Base-by-base conservation (phyloP, 2,888 invertebrate species). In the Zygothrica quintamaculata region DNA sequence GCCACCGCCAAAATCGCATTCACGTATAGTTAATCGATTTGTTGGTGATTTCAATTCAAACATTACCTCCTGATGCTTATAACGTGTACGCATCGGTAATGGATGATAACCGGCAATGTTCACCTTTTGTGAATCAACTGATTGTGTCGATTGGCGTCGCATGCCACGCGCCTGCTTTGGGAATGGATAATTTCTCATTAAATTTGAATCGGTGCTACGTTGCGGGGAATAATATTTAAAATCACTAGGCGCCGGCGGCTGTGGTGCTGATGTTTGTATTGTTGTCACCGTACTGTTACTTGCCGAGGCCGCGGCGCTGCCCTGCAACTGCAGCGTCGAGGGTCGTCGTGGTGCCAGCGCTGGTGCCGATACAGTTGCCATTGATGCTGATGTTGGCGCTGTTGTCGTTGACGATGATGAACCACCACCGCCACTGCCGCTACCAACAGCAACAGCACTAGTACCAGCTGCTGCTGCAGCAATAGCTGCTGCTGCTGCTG, bases 1-100 rank as follows among this genome's bases (percentile, higher is more conserved):
- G 88, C 91, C 91, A 88, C 91, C 91, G 87, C 91, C 91, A 87
- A 91, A 91, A 77, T 91, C 90, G 75, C 90, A 91, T 61, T 91
- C 91, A 33, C 91, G 89, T 65, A 91, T 90, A 16, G 91, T 91
- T 73, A 90, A 72, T 29, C 90, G 89, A 77, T 91, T 91, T 33
- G 90, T 90, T 47, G 91, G 91, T 56, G 90, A 90, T 71, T 90
- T 90, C 61, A 91, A 77, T 70, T 91, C 91, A 73, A 91, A 91
- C 73, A 90, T 85, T 37, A 91, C 90, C 66, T 90, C 90, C 74
- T 90, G 87, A 58, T 90, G 90, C 55, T 90, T 90, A 68, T 90
- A 91, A 0, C 85, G 85, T 44, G 86, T 74, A 6, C 90, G 85
- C 89, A 90, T 89, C 39, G 90, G 90, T 65, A 90, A 70, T 47